Evolutionary conservation across 2,113 vertebrate genomes (phyloP).

Genomic region (Alligator sinensis): DNA sequence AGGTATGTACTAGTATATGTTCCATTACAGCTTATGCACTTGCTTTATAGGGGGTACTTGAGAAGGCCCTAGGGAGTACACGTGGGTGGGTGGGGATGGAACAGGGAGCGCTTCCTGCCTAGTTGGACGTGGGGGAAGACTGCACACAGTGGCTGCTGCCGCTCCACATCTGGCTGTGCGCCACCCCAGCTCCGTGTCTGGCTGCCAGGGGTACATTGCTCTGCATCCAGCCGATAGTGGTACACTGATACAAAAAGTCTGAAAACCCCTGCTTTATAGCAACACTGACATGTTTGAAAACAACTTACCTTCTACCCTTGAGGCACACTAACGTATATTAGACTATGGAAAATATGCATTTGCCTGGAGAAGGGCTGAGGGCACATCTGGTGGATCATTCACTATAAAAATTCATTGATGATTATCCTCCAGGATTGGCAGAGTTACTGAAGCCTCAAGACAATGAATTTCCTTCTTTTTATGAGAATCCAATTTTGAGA

Average conservation of each 20-base stretch:
- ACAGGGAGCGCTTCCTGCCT: too few relatives aligned
- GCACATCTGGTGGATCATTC: background rate
- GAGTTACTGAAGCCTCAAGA: background rate
- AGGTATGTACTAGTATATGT: background rate
- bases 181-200: too few relatives aligned
- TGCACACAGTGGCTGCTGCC: too few relatives aligned
- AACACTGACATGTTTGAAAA: background rate
- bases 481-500: background rate
- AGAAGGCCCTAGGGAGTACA: too few relatives aligned
- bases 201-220: too few relatives aligned
- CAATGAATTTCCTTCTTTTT: background rate
- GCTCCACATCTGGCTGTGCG: too few relatives aligned
- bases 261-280: background rate
- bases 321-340: fast-evolving
- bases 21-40: background rate
- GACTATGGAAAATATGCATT: fast-evolving
- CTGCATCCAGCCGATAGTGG: too few relatives aligned
- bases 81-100: too few relatives aligned
- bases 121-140: too few relatives aligned
- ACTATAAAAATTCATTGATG: background rate
- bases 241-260: too few relatives aligned
- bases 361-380: background rate
- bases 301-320: background rate
- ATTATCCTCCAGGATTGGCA: background rate
- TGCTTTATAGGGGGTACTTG: too few relatives aligned